Evolutionary conservation across 2,797 vertebrate genomes (phyloP), one percentile per base, ranked within the genome.

Genomic region (Sitta carolinensis): DNA sequence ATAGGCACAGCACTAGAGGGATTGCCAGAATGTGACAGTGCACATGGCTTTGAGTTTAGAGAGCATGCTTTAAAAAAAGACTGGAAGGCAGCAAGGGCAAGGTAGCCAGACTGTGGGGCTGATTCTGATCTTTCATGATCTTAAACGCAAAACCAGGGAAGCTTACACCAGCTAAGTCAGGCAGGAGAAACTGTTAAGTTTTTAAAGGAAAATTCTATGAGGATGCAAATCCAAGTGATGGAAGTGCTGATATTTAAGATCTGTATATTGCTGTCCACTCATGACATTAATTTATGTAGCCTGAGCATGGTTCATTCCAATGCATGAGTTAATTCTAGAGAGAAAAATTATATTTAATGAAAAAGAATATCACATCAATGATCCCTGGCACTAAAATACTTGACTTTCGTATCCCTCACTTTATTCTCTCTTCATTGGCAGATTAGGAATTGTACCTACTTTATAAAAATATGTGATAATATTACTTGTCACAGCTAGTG

Each of bases 1-100:
- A 91, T 45, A 87, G 89, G 69, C 89, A 89, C 82, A 93, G 84
- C 36, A 92, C 84, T 89, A 89, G 84, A 93, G 87, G 95, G 95
- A 96, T 92, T 95, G 90, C 94, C 83, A 91, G 96, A 92, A 97
- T 90, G 72, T 82, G 91, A 96, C 96, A 95, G 92, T 91, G 86
- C 81, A 90, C 93, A 93, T 91, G 95, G 95, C 93, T 93, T 88
- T 4, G 13, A 97, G 92, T 93, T 94, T 93, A 95, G 92, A 95
- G 84, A 95, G 90, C 86, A 83, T 0, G 61, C 75, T 95, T 83
- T 70, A 67, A 76, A 90, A 95, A 72, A 89, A 94, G 77, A 87
- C 63, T 95, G 63, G 47, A 90, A 94, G 77, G 70, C 63, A 89
- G 23, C 38, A 59, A 86, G 87, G 79, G 76, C 84, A 94, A 90